Evolutionary conservation across 2,888 invertebrate genomes (phyloP).

Genomic region (Strigamia crassipes): DNA sequence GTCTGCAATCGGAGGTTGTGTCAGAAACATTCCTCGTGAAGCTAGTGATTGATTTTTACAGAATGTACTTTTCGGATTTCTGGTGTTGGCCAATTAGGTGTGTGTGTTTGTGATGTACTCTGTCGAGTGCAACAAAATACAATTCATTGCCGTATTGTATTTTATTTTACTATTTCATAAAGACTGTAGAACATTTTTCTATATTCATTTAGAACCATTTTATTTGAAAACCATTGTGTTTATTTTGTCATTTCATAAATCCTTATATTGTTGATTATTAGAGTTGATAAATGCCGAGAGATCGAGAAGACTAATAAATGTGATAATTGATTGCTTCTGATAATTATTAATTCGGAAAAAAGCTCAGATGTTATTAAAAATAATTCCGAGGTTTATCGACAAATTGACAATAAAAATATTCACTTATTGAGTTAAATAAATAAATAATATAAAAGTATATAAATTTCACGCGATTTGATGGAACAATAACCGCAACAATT

Average conservation of each 20-base stretch:
- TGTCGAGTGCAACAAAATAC: slow-evolving; percentile 37
- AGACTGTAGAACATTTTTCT: background rate
- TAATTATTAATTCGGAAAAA: background rate
- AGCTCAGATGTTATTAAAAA: background rate
- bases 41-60: background rate
- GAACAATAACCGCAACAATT: no score
- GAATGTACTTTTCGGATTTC: background rate
- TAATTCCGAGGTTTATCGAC: background rate
- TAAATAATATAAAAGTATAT: no score
- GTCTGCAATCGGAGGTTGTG: background rate
- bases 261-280: slow-evolving; percentile 13
- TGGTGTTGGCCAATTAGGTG: slow-evolving; percentile 22
- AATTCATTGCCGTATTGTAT: slow-evolving; percentile 23
- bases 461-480: no score
- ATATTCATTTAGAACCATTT: slow-evolving; percentile 25
- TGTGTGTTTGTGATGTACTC: slow-evolving; percentile 35
- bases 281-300: slow-evolving; percentile 17
- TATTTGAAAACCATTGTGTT: slow-evolving; percentile 17
- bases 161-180: slow-evolving; percentile 32
- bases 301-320: slow-evolving; percentile 25
- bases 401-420: background rate
- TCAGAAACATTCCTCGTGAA: slow-evolving; percentile 34
- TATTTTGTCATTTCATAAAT: slow-evolving; percentile 33
- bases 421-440: background rate
- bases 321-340: slow-evolving; percentile 32